Percentiles rank a stretch among this genome's conserved stretches.
phyloP scores from a whole-genome alignment of 2,888 invertebrate species.

The Hirudinaria manillensis region DNA sequence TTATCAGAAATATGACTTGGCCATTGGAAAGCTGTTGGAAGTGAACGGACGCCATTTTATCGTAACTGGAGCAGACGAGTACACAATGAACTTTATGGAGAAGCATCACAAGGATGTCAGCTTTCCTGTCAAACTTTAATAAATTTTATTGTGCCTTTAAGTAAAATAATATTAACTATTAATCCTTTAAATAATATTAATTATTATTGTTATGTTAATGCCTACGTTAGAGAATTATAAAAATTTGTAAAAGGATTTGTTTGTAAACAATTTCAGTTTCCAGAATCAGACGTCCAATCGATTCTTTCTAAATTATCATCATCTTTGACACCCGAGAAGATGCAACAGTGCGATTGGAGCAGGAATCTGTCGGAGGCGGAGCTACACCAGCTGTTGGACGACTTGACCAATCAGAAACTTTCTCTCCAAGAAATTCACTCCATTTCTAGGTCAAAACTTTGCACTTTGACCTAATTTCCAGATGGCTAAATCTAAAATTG shows the following conservation, averaged over 20 bases:
- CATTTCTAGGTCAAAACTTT: slow-evolving; percentile 40
- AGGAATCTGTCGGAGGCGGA: slow-evolving; percentile 41
- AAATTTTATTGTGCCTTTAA: no score
- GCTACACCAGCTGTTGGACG: slow-evolving; percentile 43
- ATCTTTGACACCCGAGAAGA: slow-evolving; percentile 42
- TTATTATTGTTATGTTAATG: no score
- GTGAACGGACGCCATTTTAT: slow-evolving; percentile 52
- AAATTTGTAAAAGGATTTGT: no score
- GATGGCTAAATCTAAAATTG: no score
- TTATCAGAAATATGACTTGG: slow-evolving; percentile 50
- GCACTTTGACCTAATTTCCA: background rate
- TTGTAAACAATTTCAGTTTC: slow-evolving; percentile 43
- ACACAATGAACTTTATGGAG: slow-evolving; percentile 67
- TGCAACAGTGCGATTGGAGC: slow-evolving; percentile 36
- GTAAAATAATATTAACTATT: no score
- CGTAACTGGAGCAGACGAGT: slow-evolving; percentile 54
- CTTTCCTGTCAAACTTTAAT: background rate
- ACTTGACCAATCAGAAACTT: slow-evolving; percentile 41
- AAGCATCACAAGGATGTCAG: slow-evolving; percentile 64
- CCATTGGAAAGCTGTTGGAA: slow-evolving; percentile 49
- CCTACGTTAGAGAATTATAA: no score
- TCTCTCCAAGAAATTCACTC: slow-evolving; percentile 50
- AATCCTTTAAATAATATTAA: no score
- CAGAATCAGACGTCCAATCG: slow-evolving; percentile 43
- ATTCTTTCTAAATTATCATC: slow-evolving; percentile 43